Conservation (phyloP, 2,888 invertebrate genomes). For the Antitype chi region DNA sequence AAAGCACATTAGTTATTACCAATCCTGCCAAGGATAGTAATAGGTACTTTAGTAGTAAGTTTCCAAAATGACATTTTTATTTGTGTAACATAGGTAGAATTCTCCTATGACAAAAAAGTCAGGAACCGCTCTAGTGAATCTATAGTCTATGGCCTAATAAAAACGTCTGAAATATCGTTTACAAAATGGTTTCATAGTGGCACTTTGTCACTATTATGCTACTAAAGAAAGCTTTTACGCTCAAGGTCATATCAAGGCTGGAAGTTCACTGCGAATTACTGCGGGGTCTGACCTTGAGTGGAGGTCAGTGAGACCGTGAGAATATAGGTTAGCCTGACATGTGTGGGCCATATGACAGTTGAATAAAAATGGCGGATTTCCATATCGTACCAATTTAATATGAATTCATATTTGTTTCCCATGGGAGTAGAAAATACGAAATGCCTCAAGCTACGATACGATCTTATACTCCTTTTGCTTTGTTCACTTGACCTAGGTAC, state of each 20-base stretch:
- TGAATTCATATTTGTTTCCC: not conserved
- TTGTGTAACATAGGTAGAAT: too few relatives aligned
- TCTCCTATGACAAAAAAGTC: not conserved
- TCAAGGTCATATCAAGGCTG: slow-evolving; percentile 29
- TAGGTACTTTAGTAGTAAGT: not conserved
- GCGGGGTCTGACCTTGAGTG: slow-evolving; percentile 8
- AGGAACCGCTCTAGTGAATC: not conserved
- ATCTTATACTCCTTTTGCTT: not conserved
- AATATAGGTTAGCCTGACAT: slow-evolving; percentile 24
- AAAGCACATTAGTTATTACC: not conserved
- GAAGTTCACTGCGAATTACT: slow-evolving; percentile 28
- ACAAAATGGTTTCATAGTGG: slow-evolving; percentile 4
- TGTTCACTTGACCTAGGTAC: not conserved
- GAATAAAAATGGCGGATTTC: slow-evolving; percentile 5
- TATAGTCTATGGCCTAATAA: not conserved
- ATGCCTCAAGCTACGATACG: not conserved
- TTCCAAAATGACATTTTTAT: not conserved
- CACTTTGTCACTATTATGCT: slow-evolving; percentile 19
- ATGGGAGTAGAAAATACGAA: not conserved
- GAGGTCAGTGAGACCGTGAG: slow-evolving; percentile 24
- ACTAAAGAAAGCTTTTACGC: slow-evolving; percentile 36
- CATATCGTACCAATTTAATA: not conserved
- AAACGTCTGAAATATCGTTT: not conserved
- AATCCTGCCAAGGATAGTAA: not conserved
- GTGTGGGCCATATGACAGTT: slow-evolving; percentile 14